A percentile compares a stretch with the other conserved stretches of the same genome.
Evolutionary conservation across 2,888 invertebrate genomes (phyloP).

Genomic region (Drosophila atripex): DNA sequence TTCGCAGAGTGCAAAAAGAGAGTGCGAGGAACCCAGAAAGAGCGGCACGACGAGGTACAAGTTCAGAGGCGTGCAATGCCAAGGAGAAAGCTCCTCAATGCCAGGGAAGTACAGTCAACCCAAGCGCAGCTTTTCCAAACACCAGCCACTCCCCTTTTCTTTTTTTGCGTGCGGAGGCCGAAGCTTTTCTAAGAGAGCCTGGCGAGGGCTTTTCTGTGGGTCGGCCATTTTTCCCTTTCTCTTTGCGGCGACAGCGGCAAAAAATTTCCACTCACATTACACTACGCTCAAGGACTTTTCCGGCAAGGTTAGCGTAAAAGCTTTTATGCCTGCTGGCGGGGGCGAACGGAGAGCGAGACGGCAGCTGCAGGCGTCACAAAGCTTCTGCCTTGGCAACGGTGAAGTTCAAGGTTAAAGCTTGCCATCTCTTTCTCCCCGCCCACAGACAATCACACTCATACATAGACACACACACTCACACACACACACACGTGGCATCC

Average conservation of each 20-base stretch:
- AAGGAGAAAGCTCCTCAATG: slow-evolving; percentile 74
- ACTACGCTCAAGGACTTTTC: slow-evolving; percentile 64
- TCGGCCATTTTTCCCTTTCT: slow-evolving; percentile 35
- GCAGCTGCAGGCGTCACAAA: slow-evolving; percentile 22
- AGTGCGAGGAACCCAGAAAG: slow-evolving; percentile 16
- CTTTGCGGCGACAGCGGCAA: slow-evolving; percentile 20
- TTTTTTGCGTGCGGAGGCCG: slow-evolving; percentile 12
- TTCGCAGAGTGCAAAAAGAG: slow-evolving; percentile 42
- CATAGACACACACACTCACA: slow-evolving; percentile 30
- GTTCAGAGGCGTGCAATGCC: slow-evolving; percentile 77
- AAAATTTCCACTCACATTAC: slow-evolving; percentile 55
- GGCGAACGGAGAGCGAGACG: slow-evolving; percentile 27
- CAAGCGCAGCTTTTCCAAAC: slow-evolving; percentile 35
- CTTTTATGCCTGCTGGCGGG: slow-evolving; percentile 19
- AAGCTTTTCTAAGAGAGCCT: slow-evolving; percentile 9
- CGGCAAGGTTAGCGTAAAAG: slow-evolving; percentile 69
- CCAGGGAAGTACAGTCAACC: slow-evolving; percentile 75
- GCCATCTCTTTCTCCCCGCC: slow-evolving; percentile 31
- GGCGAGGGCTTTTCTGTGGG: slow-evolving; percentile 14
- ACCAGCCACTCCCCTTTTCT: slow-evolving; percentile 42
- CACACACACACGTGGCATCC: slow-evolving; percentile 44
- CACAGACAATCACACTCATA: slow-evolving; percentile 26
- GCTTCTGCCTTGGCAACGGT: slow-evolving; percentile 69
- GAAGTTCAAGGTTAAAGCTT: slow-evolving; percentile 81
- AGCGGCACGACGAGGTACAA: slow-evolving; percentile 31